A percentile compares a stretch with the other conserved stretches of the same genome.
phyloP scores from a whole-genome alignment of 2,888 invertebrate genomes.

The Incurvaria masculella region DNA sequence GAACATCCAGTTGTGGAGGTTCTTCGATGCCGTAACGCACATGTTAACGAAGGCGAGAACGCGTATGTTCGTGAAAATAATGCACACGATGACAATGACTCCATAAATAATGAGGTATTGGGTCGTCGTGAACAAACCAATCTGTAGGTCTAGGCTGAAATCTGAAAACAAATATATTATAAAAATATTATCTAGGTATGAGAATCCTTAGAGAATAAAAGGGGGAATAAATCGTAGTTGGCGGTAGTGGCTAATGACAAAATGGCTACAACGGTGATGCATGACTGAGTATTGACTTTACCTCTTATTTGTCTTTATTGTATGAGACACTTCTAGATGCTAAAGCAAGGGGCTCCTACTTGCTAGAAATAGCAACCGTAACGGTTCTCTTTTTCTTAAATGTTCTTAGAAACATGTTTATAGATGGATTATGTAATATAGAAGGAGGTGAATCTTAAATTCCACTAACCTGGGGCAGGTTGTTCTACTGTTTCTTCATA shows the following conservation, averaged over 20 bases:
- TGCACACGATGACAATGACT: conserved; percentile 43
- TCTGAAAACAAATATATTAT: conserved; percentile 21
- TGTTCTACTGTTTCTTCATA: conserved; percentile 31
- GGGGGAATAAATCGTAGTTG: no score
- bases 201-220: background rate
- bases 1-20: conserved; percentile 71
- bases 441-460: no score
- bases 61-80: conserved; percentile 57
- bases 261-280: no score
- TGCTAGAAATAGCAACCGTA: background rate
- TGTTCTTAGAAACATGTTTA: background rate
- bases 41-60: conserved; percentile 63
- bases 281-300: no score
- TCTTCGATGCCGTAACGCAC: conserved; percentile 63
- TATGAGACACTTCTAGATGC: no score
- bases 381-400: background rate
- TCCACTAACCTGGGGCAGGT: conserved; percentile 25
- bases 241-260: no score
- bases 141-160: conserved; percentile 32
- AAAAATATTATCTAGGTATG: background rate
- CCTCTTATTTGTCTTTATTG: no score
- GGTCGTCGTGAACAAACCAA: conserved; percentile 38
- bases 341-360: background rate
- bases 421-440: no score
- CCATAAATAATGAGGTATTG: conserved; percentile 63